A percentile compares a stretch with the other conserved stretches of the same genome.
phyloP scores from a whole-genome alignment of 2,113 vertebrate genomes.

The Triplophysa rosa region DNA sequence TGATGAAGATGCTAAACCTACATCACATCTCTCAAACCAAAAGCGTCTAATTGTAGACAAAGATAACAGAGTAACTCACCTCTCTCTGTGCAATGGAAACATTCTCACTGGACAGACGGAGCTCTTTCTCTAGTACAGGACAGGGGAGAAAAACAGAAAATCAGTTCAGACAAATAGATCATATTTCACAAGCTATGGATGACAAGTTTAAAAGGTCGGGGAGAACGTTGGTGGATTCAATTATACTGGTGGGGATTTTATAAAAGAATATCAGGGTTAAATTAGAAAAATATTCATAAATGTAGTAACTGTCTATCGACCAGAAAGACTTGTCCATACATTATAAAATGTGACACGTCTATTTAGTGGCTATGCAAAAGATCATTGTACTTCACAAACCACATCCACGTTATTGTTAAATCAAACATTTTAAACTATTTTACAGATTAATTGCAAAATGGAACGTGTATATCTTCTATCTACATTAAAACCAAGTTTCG shows the following conservation, averaged over 20 bases:
- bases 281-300: too few species aligned
- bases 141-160: not conserved
- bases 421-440: too few species aligned
- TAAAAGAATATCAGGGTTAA: not conserved
- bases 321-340: too few species aligned
- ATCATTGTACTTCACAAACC: too few species aligned
- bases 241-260: not conserved
- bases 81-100: slow-evolving; percentile 80
- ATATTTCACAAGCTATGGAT: not conserved
- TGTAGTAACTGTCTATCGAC: too few species aligned
- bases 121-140: slow-evolving; percentile 64
- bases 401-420: too few species aligned
- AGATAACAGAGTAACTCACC: slow-evolving; percentile 61
- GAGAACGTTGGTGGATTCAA: not conserved
- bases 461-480: too few species aligned
- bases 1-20: not conserved
- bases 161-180: not conserved
- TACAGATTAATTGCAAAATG: too few species aligned
- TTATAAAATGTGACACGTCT: too few species aligned
- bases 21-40: not conserved
- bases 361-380: too few species aligned
- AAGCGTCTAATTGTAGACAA: not conserved
- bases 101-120: slow-evolving; percentile 69
- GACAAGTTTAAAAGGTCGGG: too few species aligned
- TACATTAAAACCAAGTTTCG: too few species aligned